Conservation (phyloP, 2,113 vertebrate species). For the Elephas maximus region DNA sequence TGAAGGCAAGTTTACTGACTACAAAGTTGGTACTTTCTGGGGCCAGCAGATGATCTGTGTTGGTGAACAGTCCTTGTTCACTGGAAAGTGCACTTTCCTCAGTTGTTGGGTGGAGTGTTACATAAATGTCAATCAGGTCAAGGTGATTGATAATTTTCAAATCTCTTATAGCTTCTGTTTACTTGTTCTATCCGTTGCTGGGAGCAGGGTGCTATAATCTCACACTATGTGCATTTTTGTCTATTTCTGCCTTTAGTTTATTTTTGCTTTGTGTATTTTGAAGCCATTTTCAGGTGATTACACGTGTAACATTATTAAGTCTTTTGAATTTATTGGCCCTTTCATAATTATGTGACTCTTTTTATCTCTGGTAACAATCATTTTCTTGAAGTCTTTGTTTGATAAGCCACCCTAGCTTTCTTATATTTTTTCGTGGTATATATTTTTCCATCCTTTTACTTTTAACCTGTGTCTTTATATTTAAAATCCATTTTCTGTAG, state of each 20-base stretch:
- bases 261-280: not conserved
- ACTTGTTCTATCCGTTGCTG: not conserved
- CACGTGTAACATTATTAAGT: not conserved
- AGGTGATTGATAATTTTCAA: not conserved
- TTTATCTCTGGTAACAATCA: not conserved
- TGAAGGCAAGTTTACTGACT: not conserved
- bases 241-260: not conserved
- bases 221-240: not conserved
- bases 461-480: not conserved
- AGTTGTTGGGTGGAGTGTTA: not conserved
- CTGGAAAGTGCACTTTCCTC: not conserved
- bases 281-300: not conserved
- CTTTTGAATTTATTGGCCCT: not conserved
- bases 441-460: not conserved
- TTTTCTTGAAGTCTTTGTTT: not conserved
- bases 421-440: not conserved
- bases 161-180: not conserved
- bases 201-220: no score
- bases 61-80: not conserved
- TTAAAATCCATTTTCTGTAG: not conserved
- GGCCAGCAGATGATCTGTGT: not conserved
- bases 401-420: not conserved
- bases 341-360: not conserved
- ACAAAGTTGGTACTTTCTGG: not conserved
- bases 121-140: not conserved